A percentile compares a stretch with the other conserved stretches of the same genome.
phyloP scores from a whole-genome alignment of 2,888 invertebrate species.

The Steinernema hermaphroditum region DNA sequence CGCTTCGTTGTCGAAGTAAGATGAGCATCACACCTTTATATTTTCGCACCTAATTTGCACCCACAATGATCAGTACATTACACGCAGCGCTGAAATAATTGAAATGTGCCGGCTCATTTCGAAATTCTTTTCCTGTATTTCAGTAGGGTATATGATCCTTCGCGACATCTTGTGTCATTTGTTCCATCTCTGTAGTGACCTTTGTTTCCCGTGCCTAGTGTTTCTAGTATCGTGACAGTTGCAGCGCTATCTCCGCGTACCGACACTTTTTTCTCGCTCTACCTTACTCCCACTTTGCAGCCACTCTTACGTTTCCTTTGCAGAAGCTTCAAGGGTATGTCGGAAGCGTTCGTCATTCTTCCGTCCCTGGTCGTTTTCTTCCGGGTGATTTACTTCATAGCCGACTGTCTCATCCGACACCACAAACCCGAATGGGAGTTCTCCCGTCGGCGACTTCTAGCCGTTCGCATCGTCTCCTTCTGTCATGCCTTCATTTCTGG shows the following conservation, averaged over 20 bases:
- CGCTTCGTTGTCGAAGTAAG: too few species aligned
- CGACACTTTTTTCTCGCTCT: not conserved
- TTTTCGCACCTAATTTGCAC: too few species aligned
- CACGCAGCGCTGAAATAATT: too few species aligned
- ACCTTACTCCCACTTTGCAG: not conserved
- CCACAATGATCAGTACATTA: too few species aligned
- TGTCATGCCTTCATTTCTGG: constrained; percentile 25
- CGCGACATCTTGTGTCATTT: too few species aligned
- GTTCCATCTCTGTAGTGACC: too few species aligned
- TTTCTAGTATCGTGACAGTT: not conserved
- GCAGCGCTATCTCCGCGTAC: constrained; percentile 5
- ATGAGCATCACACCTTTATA: too few species aligned
- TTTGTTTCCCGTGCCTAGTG: not conserved
- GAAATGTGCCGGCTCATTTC: too few species aligned
- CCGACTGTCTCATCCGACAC: not conserved
- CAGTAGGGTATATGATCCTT: too few species aligned
- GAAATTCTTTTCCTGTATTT: too few species aligned
- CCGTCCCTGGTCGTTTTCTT: constrained; percentile 1
- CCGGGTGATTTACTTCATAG: not conserved
- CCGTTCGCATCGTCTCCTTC: constrained; percentile 15
- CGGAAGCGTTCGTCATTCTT: constrained; percentile 11
- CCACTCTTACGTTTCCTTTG: constrained; percentile 10
- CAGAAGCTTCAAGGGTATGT: constrained; percentile 4
- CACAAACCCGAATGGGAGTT: constrained; percentile 23
- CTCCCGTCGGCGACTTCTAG: not conserved